Base-by-base conservation (phyloP, 2,888 invertebrate genomes). In the Notocelia uddmanniana region DNA sequence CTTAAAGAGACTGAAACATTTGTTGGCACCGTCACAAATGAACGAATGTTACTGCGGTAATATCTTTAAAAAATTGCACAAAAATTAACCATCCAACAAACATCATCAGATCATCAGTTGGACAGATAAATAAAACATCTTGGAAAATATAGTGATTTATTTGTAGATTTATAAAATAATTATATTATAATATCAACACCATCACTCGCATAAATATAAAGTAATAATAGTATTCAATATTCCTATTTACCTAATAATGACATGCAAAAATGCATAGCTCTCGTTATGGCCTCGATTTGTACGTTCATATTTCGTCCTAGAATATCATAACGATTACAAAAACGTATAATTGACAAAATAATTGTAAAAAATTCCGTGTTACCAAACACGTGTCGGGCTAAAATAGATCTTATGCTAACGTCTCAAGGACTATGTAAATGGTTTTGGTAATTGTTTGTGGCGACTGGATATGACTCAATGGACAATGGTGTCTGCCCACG, bases 241-340 rank as follows among this genome's bases (percentile, higher is more conserved):
- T 45, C n/a, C 21, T 59, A 67, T 41, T 57, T 31, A n/a, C n/a
- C n/a, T n/a, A 48, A 45, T 63, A 45, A 67, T 66, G 70, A 74
- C 73, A 70, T 55, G 76, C 68, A 76, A 76, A 75, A 73, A 71
- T 76, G 75, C 59, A 45, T 26, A 26, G 60, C 67, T 41, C 41
- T 31, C 41, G 58, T 50, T 74, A 74, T 80, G 82, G 78, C 80
- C 80, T 81, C 76, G 74, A 78, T 79, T 79, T 79, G 79, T 81
- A 81, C 74, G 59, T 72, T 45, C 59, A 69, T 50, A 45, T 48
- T 55, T 55, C 59, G 69, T 69, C 54, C 60, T 62, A 50, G 41
- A 69, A 67, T 60, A 67, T 57, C 60, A 68, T 66, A 63, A 52
- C 63, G 57, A 68, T 68, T 68, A 68, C 63, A 73, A 60, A 73